A percentile compares a stretch with the other conserved stretches of the same genome.
Conservation (phyloP, 2,888 invertebrate species). For the Hybos culiciformis region DNA sequence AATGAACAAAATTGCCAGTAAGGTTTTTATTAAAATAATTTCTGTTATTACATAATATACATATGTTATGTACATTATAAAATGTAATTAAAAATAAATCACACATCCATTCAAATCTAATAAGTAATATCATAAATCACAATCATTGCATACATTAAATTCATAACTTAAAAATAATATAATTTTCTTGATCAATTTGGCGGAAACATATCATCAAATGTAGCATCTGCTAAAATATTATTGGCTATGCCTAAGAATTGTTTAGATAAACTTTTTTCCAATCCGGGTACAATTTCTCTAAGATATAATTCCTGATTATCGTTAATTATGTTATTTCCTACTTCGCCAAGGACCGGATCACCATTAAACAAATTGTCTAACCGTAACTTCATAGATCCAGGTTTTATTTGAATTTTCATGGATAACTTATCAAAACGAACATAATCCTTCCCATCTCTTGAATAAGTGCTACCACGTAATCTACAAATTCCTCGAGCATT, state of each 20-base stretch:
- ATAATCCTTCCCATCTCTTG: slow-evolving; percentile 26
- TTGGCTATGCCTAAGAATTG: slow-evolving; percentile 33
- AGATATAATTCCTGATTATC: slow-evolving; percentile 32
- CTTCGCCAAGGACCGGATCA: slow-evolving; percentile 29
- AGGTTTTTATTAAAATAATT: too few species aligned
- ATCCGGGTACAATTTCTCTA: slow-evolving; percentile 31
- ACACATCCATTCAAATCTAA: too few species aligned
- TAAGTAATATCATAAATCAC: too few species aligned
- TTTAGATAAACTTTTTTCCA: slow-evolving; percentile 30
- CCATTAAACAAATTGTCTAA: slow-evolving; percentile 33
- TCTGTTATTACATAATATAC: too few species aligned
- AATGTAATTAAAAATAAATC: too few species aligned
- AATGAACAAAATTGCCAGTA: too few species aligned
- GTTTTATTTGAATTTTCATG: slow-evolving; percentile 28
- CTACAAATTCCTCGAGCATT: slow-evolving; percentile 30
- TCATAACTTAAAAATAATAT: background rate
- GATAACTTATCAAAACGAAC: slow-evolving; percentile 30
- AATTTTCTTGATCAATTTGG: slow-evolving; percentile 12
- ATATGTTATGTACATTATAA: too few species aligned
- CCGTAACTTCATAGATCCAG: slow-evolving; percentile 27
- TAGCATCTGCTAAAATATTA: slow-evolving; percentile 28
- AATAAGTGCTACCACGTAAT: slow-evolving; percentile 28
- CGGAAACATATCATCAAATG: slow-evolving; percentile 37
- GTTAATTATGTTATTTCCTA: slow-evolving; percentile 33
- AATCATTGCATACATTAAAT: too few species aligned